phyloP scores from a whole-genome alignment of 2,113 vertebrate genomes.

The Arvicanthis niloticus region DNA sequence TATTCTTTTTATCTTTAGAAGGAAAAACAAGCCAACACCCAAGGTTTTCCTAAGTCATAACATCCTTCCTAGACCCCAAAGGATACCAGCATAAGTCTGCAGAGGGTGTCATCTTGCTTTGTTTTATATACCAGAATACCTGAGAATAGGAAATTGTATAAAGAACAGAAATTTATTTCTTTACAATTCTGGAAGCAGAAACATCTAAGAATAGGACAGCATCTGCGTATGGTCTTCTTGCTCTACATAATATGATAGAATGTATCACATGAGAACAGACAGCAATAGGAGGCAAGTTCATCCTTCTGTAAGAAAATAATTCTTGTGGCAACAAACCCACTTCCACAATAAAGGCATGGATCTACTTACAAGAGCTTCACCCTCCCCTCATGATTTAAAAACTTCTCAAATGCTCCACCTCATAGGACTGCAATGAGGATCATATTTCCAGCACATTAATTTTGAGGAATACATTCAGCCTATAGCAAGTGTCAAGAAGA shows the following conservation, averaged over 20 bases:
- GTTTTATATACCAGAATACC: background rate
- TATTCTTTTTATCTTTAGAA: constrained; percentile 31
- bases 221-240: background rate
- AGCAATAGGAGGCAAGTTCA: background rate
- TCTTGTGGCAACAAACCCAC: background rate
- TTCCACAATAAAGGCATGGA: background rate
- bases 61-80: background rate
- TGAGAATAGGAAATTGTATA: background rate
- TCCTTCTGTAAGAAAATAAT: background rate
- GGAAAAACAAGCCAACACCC: background rate
- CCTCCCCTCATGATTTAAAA: background rate
- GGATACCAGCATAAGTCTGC: background rate
- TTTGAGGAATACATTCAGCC: background rate
- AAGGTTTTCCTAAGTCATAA: background rate
- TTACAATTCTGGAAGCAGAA: background rate
- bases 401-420: background rate
- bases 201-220: background rate
- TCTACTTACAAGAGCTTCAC: background rate
- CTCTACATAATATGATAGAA: background rate
- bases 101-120: background rate
- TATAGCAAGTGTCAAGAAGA: background rate
- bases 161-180: background rate
- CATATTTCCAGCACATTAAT: background rate
- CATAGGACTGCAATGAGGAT: background rate
- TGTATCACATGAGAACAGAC: background rate